phyloP scores from a whole-genome alignment of 64 coral and sea anemone species.

The Pocillopora damicornis region DNA sequence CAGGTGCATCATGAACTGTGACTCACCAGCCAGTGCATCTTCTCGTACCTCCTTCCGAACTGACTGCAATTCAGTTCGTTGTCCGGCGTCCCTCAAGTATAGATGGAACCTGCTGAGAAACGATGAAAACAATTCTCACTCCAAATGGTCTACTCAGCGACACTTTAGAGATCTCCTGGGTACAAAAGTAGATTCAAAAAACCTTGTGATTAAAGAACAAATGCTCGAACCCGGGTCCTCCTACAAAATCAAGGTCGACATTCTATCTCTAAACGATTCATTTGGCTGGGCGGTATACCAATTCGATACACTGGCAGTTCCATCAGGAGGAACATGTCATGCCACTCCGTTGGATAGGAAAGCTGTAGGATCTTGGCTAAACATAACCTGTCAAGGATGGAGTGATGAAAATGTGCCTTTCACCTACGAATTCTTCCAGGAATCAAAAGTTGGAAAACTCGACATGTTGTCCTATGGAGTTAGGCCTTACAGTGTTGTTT shows the following conservation, averaged over 20 bases:
- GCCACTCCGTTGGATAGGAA: background rate
- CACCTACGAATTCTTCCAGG: background rate
- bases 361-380: background rate
- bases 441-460: background rate
- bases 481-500: background rate
- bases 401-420: background rate
- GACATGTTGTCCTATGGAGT: background rate
- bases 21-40: background rate
- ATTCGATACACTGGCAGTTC: background rate
- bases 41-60: background rate
- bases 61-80: background rate
- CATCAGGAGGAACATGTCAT: background rate
- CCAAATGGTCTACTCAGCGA: background rate
- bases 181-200: constrained; percentile 5
- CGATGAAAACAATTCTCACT: background rate
- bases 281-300: background rate
- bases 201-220: background rate
- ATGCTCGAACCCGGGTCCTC: background rate
- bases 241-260: background rate
- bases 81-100: background rate
- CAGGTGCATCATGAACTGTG: constrained; percentile 9
- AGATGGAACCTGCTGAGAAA: background rate
- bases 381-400: constrained; percentile 1
- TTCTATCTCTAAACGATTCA: background rate
- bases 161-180: background rate